Percentiles rank a stretch among this genome's conserved stretches.
phyloP scores from a whole-genome alignment of 2,888 invertebrate genomes.

The Tachina grossa region DNA sequence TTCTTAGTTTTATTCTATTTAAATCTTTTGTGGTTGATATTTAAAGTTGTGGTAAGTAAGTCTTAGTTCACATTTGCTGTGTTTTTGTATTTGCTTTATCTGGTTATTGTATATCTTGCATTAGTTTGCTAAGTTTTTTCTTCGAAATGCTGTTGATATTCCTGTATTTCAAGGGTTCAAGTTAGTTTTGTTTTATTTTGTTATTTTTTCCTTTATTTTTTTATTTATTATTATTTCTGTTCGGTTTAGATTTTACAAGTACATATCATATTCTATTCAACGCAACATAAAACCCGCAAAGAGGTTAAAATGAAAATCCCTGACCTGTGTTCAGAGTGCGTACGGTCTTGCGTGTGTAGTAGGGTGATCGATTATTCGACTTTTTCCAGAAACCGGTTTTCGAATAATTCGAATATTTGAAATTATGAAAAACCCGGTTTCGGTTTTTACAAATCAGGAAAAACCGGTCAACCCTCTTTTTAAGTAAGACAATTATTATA shows the following conservation, averaged over 20 bases:
- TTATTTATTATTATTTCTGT: background rate
- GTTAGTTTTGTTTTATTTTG: background rate
- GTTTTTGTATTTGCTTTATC: conserved; percentile 3
- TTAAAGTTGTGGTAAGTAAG: conserved; percentile 37
- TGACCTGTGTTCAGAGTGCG: conserved; percentile 61
- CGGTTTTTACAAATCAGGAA: too few species aligned
- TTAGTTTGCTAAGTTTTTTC: conserved; percentile 25
- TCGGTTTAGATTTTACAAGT: conserved; percentile 21
- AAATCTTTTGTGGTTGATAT: conserved; percentile 38
- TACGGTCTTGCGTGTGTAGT: background rate
- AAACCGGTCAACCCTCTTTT: too few species aligned
- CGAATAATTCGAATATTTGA: too few species aligned
- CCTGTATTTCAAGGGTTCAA: background rate
- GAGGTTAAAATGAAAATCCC: conserved; percentile 66
- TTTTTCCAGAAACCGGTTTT: too few species aligned
- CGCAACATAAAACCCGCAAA: conserved; percentile 58
- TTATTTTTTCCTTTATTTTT: background rate
- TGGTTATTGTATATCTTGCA: conserved; percentile 24
- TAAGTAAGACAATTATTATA: too few species aligned
- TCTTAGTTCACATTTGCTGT: conserved; percentile 19
- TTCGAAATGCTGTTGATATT: background rate
- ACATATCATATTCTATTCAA: conserved; percentile 47
- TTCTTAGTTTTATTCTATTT: background rate
- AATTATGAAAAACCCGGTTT: too few species aligned
- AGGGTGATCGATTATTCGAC: too few species aligned